Evolutionary conservation across 2,797 vertebrate species (phyloP).

Genomic region (Acanthiza pusilla): DNA sequence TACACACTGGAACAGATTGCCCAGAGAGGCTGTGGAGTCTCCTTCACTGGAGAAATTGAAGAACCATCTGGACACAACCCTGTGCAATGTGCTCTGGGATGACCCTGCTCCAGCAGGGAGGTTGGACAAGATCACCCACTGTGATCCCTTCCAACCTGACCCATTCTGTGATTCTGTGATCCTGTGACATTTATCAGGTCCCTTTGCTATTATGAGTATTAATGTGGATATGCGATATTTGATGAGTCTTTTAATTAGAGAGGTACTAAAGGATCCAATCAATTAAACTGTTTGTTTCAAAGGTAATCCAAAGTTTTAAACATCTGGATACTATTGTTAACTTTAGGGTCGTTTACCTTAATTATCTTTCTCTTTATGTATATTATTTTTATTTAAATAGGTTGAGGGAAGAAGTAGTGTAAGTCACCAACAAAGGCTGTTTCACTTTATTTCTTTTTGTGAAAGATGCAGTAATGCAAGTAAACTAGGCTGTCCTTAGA

Average conservation of each 20-base stretch:
- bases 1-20: accelerated
- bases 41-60: neutral
- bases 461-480: neutral
- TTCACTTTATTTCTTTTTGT: neutral
- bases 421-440: neutral
- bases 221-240: neutral
- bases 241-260: neutral
- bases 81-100: neutral
- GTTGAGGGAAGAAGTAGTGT: neutral
- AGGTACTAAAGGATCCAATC: neutral
- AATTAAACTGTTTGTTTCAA: slow-evolving; percentile 1
- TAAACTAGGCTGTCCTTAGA: slow-evolving; percentile 1
- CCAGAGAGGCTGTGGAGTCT: neutral
- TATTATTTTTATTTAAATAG: slow-evolving; percentile 20
- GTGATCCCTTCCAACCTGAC: neutral
- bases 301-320: neutral
- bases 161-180: too few relatives aligned
- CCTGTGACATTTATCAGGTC: neutral
- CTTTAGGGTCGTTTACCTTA: neutral
- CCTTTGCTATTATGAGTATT: neutral
- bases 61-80: neutral
- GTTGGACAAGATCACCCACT: neutral
- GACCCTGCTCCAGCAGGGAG: neutral
- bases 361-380: neutral
- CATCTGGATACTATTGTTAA: neutral